Conservation (phyloP, 2,888 invertebrate genomes). For the Phoronis australis region DNA sequence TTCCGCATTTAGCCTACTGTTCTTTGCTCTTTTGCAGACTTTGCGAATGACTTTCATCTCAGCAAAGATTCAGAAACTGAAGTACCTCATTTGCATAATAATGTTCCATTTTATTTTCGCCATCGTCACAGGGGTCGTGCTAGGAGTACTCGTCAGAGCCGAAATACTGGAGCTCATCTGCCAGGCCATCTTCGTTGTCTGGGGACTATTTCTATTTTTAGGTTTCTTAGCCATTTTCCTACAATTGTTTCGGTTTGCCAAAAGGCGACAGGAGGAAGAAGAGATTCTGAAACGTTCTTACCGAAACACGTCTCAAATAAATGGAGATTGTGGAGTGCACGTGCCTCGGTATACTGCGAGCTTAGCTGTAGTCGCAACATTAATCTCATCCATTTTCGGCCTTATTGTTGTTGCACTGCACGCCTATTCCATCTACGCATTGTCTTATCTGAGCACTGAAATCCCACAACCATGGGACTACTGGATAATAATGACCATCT, state of each 20-base stretch:
- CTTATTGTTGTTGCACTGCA: conserved; percentile 77
- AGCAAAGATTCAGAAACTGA: conserved; percentile 65
- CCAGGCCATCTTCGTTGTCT: conserved; percentile 74
- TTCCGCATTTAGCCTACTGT: conserved; percentile 82
- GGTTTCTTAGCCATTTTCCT: conserved; percentile 63
- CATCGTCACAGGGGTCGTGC: conserved; percentile 69
- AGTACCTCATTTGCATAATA: conserved; percentile 73
- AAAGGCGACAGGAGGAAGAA: conserved; percentile 41
- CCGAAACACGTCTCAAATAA: background rate
- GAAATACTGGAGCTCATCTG: conserved; percentile 57
- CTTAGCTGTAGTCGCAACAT: conserved; percentile 82
- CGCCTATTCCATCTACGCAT: conserved; percentile 72
- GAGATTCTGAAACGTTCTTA: conserved; percentile 13
- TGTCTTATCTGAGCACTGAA: conserved; percentile 51
- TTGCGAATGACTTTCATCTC: conserved; percentile 57
- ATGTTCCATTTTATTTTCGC: conserved; percentile 74
- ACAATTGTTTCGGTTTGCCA: conserved; percentile 37
- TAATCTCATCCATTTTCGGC: conserved; percentile 79
- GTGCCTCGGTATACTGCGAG: conserved; percentile 59
- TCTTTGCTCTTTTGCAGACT: conserved; percentile 76
- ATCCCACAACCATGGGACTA: conserved; percentile 69
- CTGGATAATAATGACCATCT: conserved; percentile 84
- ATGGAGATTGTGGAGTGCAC: background rate
- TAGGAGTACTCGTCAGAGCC: conserved; percentile 32
- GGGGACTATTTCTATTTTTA: conserved; percentile 76